These are phyloP conservation scores for Somateria mollissima DNA, from an alignment of 2,797 vertebrate genomes.

Conservation along the genomic window DNA sequence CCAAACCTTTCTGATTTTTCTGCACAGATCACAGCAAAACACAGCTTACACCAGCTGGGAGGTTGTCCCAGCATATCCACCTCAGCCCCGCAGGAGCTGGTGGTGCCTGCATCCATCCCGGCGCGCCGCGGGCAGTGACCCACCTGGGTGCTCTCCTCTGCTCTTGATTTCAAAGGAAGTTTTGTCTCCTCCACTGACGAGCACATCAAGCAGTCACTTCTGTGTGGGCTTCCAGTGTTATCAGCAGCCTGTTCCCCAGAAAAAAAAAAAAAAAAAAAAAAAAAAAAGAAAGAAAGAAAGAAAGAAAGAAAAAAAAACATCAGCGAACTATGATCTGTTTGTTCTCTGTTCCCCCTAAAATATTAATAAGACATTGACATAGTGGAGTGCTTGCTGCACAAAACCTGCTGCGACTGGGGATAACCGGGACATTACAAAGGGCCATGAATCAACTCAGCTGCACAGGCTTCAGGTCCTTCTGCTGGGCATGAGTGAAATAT, in stretches of 20 bases:
- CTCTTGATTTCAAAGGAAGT: not conserved
- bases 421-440: conserved; percentile 37
- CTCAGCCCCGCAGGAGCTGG: rapidly evolving
- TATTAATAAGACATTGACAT: conserved; percentile 67
- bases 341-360: conserved; percentile 25
- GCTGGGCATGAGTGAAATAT: conserved; percentile 35
- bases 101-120: not conserved
- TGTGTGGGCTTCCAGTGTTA: not conserved
- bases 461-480: conserved; percentile 39
- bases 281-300: no score
- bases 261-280: no score
- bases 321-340: not conserved
- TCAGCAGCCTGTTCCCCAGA: not conserved
- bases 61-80: not conserved
- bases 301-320: not conserved
- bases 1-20: rapidly evolving
- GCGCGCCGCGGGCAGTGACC: not conserved
- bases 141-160: not conserved
- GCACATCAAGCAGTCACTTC: not conserved
- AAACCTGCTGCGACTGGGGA: conserved; percentile 63
- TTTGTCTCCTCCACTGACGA: not conserved
- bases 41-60: not conserved
- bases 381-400: conserved; percentile 10
- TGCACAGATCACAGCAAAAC: not conserved
- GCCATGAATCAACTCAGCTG: conserved; percentile 74